Base-by-base conservation (phyloP, 2,797 vertebrate genomes). In the Podarcis siculus region DNA sequence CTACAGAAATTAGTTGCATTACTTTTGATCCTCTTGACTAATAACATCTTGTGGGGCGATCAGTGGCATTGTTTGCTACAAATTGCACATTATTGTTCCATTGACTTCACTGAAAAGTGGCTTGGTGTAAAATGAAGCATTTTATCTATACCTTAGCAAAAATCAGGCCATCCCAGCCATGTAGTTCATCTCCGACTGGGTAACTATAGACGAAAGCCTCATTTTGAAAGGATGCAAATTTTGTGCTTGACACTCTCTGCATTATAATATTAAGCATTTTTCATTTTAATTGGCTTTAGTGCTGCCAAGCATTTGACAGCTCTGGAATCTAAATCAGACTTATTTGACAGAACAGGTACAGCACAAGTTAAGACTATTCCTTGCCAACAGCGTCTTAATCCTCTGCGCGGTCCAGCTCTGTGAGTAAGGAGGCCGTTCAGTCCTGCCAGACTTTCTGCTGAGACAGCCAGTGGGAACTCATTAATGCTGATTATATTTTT, bases 251-350 rank as follows among this genome's bases (percentile, higher is more conserved):
- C 90, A 45, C 75, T 92, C 93, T 91, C 88, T 91, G 89, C 84
- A 86, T 92, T 92, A 92, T 92, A 92, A 83, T 92, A 81, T 0
- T 45, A 89, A 42, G 0, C 64, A 84, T 94, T 94, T 93, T 93
- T 94, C 90, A 90, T 90, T 93, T 93, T 89, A 94, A 95, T 94
- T 94, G 88, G 66, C 86, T 93, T 94, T 91, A 92, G 87, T 85
- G 32, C 89, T 93, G 92, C 90, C 91, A 94, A 92, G 87, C 21
- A 13, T 83, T 90, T 94, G 93, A 83, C 92, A 89, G 90, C 42
- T 81, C 85, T 93, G 81, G 72, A 90, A 91, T 82, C 86, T 87
- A 88, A 92, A 89, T 91, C 85, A 45, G 78, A 55, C 89, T 85
- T 93, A 87, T 80, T 89, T 90, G 90, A 86, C 80, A 86, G 87